These are phyloP conservation scores for Hypomecis atomaria DNA, from an alignment of 2,888 invertebrate genomes.

Conservation along the genomic window DNA sequence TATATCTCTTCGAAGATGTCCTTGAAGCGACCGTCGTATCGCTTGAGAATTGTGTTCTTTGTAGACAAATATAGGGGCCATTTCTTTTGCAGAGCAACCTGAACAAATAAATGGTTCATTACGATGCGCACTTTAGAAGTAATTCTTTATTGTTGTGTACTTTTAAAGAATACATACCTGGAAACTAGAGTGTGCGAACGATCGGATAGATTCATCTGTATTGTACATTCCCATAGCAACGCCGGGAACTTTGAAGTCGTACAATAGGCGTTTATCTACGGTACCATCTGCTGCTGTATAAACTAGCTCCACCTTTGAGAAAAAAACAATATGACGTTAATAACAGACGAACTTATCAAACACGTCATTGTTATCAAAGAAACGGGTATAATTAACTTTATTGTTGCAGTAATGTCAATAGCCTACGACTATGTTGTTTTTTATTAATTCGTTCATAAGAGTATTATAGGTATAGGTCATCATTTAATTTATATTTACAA, in stretches of 20 bases:
- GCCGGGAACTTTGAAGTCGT: conserved; percentile 89
- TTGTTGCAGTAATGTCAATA: conserved; percentile 32
- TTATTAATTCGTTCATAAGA: conserved; percentile 22
- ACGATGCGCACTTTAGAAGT: conserved; percentile 22
- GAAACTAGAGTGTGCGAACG: conserved; percentile 95
- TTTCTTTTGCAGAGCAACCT: conserved; percentile 91
- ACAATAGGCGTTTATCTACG: conserved; percentile 85
- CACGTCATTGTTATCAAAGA: conserved; percentile 21
- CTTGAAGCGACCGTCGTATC: conserved; percentile 95
- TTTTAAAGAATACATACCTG: conserved; percentile 74
- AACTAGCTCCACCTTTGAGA: conserved; percentile 87
- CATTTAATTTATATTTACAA: conserved; percentile 20
- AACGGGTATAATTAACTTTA: conserved; percentile 29
- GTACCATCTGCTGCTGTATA: conserved; percentile 87
- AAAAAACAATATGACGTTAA: conserved; percentile 17
- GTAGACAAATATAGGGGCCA: conserved; percentile 96
- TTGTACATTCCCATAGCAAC: conserved; percentile 96
- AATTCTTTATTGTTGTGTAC: conserved; percentile 17
- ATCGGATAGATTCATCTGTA: conserved; percentile 92
- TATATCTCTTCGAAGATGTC: conserved; percentile 96
- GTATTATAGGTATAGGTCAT: conserved; percentile 22
- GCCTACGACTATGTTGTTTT: conserved; percentile 30
- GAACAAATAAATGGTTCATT: conserved; percentile 45
- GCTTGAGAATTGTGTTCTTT: conserved; percentile 95
- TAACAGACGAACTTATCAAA: neutral